These are phyloP conservation scores for Mantis religiosa DNA, from an alignment of 2,888 invertebrate species.

Conservation along the genomic window DNA sequence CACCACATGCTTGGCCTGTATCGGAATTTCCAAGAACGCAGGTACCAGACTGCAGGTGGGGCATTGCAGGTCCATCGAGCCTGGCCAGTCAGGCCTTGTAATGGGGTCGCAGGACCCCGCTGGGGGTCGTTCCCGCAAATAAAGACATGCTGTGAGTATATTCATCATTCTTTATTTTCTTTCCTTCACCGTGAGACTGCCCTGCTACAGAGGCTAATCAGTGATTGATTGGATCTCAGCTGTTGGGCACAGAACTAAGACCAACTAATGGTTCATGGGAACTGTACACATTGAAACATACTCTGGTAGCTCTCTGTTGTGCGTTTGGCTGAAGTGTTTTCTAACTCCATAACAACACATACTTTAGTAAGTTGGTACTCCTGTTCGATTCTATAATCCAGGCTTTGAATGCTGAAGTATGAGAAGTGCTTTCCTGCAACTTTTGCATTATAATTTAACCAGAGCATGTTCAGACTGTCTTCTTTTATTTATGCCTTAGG, in stretches of 20 bases:
- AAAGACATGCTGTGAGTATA: constrained; percentile 7
- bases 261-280: neutral
- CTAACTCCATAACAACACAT: too few species aligned
- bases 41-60: neutral
- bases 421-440: too few species aligned
- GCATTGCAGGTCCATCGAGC: neutral
- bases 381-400: neutral
- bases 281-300: neutral
- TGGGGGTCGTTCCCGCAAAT: constrained; percentile 11
- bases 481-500: too few species aligned
- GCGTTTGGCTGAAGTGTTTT: neutral
- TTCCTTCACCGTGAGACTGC: neutral
- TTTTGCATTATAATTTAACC: too few species aligned
- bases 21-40: neutral
- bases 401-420: too few species aligned
- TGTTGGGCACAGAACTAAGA: neutral
- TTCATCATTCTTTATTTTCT: neutral
- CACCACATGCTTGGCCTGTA: neutral
- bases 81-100: neutral
- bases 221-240: neutral
- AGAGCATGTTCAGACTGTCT: too few species aligned
- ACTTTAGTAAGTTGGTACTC: neutral
- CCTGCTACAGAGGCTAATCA: neutral
- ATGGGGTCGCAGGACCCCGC: constrained; percentile 10
- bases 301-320: neutral